Conservation (phyloP, 2,797 vertebrate species). For the Megaceryle alcyon region DNA sequence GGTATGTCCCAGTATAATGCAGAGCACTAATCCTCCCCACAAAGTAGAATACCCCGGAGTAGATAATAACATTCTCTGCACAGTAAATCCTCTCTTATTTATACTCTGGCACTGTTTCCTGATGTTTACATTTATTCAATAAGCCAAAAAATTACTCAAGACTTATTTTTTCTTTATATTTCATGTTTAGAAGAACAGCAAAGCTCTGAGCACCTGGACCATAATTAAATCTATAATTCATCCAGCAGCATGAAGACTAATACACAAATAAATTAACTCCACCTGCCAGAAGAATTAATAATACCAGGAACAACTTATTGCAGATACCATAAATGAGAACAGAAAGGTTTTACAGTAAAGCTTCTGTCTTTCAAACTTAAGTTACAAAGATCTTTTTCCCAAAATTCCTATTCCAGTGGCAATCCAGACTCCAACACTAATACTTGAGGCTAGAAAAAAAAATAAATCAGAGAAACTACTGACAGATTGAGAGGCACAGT, state of each 20-base stretch:
- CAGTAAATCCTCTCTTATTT: constrained; percentile 50
- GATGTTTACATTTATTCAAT: constrained; percentile 35
- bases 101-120: background rate
- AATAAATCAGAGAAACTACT: background rate
- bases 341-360: background rate
- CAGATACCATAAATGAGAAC: background rate
- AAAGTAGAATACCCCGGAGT: background rate
- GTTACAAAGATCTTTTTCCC: background rate
- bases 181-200: background rate
- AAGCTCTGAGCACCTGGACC: constrained; percentile 42
- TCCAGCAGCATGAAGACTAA: constrained; percentile 20
- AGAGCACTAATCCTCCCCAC: constrained; percentile 10
- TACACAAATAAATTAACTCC: constrained; percentile 48
- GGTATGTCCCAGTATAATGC: background rate
- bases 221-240: constrained; percentile 64
- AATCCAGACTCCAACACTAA: background rate
- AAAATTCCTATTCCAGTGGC: background rate
- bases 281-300: constrained; percentile 40
- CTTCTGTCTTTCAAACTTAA: background rate
- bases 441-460: background rate
- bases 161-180: constrained; percentile 48
- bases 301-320: background rate
- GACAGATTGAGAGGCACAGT: background rate
- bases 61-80: constrained; percentile 1
- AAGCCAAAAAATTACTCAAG: constrained; percentile 45